Conservation (phyloP, 2,113 vertebrate species). For the Tor tambroides region DNA sequence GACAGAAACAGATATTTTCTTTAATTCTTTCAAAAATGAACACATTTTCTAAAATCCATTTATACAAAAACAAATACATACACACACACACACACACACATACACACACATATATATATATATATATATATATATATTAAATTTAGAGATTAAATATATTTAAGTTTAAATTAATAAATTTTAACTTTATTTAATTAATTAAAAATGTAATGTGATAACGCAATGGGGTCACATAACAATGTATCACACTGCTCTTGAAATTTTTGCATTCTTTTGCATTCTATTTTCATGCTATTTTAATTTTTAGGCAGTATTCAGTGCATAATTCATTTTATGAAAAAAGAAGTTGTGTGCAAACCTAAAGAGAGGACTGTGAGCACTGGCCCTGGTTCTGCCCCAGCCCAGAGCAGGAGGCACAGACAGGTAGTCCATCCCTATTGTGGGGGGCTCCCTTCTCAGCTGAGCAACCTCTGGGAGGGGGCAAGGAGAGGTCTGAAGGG, state of each 20-base stretch:
- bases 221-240: background rate
- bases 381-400: constrained; percentile 88
- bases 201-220: no score
- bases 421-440: constrained; percentile 88
- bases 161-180: no score
- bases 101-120: no score
- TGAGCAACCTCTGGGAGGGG: constrained; percentile 71
- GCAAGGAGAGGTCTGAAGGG: constrained; percentile 65
- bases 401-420: constrained; percentile 87
- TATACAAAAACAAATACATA: no score
- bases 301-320: background rate
- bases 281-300: no score
- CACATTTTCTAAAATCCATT: no score
- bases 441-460: constrained; percentile 69
- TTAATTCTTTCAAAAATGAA: no score
- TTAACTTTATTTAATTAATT: no score
- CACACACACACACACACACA: no score
- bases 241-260: background rate
- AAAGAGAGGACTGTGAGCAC: constrained; percentile 90
- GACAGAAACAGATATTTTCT: no score
- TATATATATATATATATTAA: no score
- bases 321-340: constrained; percentile 56
- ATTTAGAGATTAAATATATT: no score
- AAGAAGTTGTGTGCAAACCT: constrained; percentile 73
- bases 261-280: background rate